Conservation (phyloP, 2,797 vertebrate species). For the Nasua narica region DNA sequence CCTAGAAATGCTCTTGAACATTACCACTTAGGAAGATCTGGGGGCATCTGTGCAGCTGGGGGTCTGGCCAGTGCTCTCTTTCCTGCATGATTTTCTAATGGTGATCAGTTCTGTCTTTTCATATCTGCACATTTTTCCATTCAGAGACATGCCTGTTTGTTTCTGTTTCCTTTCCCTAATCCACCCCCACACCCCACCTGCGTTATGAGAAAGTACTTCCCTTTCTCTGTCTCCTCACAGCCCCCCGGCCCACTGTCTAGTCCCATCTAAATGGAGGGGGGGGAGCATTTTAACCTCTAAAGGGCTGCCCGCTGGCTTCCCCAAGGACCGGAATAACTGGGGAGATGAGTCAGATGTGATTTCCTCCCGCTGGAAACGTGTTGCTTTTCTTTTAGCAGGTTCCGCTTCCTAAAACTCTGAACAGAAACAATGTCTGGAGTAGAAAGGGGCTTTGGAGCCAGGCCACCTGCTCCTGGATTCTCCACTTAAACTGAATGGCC, state of each 20-base stretch:
- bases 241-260: too few relatives aligned
- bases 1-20: neutral
- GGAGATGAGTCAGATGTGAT: neutral
- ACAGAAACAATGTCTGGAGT: neutral
- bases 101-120: neutral
- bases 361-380: conserved; percentile 1
- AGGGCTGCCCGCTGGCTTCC: neutral
- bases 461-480: neutral
- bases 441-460: neutral
- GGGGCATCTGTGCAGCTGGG: neutral
- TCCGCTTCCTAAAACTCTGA: neutral
- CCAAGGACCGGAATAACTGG: neutral
- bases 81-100: neutral
- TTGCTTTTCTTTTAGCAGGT: neutral
- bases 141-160: neutral
- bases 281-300: neutral
- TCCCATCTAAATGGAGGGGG: too few relatives aligned
- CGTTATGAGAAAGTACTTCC: neutral
- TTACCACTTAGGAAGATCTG: neutral
- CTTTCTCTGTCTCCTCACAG: neutral
- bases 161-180: conserved; percentile 7
- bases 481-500: neutral
- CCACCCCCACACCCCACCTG: neutral
- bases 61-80: neutral
- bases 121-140: neutral